These are phyloP conservation scores for Drosophila willistoni DNA, from an alignment of 1,140 invertebrate species.

Conservation along the genomic window DNA sequence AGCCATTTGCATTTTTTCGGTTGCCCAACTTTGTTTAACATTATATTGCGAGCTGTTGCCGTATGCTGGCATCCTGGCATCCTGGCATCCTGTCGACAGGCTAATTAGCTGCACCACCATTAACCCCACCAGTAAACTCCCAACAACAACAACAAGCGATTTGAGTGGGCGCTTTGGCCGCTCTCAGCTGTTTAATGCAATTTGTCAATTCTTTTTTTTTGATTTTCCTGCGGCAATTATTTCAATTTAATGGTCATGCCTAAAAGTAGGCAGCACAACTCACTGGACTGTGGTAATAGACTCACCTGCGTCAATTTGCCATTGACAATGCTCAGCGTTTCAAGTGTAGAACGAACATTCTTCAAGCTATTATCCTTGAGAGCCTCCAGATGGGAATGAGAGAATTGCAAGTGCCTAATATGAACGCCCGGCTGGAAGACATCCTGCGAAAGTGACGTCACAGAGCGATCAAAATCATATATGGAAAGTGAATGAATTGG, in stretches of 20 bases:
- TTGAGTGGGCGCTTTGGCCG: too few species aligned
- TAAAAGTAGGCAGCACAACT: slow-evolving; percentile 40
- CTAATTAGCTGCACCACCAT: slow-evolving; percentile 29
- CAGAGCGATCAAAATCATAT: slow-evolving; percentile 91
- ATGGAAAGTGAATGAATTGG: slow-evolving; percentile 93
- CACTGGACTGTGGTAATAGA: neutral
- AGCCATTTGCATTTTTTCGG: slow-evolving; percentile 77
- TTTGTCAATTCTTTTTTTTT: slow-evolving; percentile 24
- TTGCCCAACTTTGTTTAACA: slow-evolving; percentile 75
- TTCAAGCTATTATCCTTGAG: slow-evolving; percentile 90
- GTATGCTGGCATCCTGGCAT: slow-evolving; percentile 44
- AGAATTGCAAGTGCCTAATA: slow-evolving; percentile 92
- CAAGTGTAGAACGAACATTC: slow-evolving; percentile 89
- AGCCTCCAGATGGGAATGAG: slow-evolving; percentile 90
- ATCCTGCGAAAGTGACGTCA: slow-evolving; percentile 88
- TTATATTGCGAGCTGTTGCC: slow-evolving; percentile 49
- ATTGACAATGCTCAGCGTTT: slow-evolving; percentile 91
- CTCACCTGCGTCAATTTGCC: slow-evolving; percentile 88
- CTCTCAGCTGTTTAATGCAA: slow-evolving; percentile 23
- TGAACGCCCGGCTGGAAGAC: slow-evolving; percentile 89
- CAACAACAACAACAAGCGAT: neutral
- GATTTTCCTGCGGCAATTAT: neutral
- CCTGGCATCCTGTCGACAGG: slow-evolving; percentile 24
- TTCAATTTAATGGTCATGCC: neutral
- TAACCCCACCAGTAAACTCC: neutral